Percentiles rank a stretch among this genome's conserved stretches.
phyloP scores from a whole-genome alignment of 2,797 vertebrate genomes.

The Dermochelys coriacea region DNA sequence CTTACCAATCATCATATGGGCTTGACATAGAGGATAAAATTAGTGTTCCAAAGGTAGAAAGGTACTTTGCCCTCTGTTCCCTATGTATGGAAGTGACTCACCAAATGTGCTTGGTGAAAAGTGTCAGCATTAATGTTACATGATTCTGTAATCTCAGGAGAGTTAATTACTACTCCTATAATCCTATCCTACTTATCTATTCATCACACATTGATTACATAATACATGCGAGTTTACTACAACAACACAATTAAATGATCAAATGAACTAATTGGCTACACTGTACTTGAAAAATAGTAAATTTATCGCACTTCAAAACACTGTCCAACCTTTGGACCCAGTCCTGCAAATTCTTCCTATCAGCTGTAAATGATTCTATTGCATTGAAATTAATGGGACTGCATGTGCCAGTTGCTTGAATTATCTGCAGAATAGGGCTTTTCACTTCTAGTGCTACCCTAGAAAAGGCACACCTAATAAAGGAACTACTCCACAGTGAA shows the following conservation, averaged over 20 bases:
- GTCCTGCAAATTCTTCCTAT: background rate
- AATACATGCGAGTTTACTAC: background rate
- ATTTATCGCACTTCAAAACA: background rate
- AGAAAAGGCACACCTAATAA: background rate
- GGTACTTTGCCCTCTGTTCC: background rate
- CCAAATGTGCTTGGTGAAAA: background rate
- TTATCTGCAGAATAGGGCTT: background rate
- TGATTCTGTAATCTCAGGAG: background rate
- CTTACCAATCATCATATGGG: background rate
- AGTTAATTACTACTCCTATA: background rate
- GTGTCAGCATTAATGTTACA: fast-evolving
- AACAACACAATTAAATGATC: background rate
- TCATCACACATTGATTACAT: background rate
- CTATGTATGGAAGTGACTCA: background rate
- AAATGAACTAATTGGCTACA: background rate
- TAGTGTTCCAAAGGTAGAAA: background rate
- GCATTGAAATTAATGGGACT: background rate
- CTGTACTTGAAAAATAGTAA: fast-evolving
- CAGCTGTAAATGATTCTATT: background rate
- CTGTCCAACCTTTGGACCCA: background rate
- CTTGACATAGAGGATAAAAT: background rate
- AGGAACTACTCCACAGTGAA: background rate
- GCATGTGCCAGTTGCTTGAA: background rate
- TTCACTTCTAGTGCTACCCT: background rate
- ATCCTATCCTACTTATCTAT: background rate